Conservation (phyloP, 2,797 vertebrate species). For the Lindbergichthys nudifrons region DNA sequence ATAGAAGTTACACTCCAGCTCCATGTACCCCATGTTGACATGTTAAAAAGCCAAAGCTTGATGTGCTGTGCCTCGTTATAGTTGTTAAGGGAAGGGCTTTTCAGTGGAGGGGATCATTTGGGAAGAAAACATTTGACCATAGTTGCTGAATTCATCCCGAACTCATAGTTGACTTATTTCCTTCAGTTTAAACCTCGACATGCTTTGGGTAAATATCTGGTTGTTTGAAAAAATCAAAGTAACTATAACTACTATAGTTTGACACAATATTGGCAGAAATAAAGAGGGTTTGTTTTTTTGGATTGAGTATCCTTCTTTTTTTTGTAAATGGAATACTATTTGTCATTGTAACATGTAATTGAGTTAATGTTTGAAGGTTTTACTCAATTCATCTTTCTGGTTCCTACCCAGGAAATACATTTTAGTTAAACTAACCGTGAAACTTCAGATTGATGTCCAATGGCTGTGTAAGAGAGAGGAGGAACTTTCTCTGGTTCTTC, state of each 20-base stretch:
- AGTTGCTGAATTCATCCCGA: neutral
- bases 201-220: too few species aligned
- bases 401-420: neutral
- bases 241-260: neutral
- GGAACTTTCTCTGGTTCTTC: conserved; percentile 25
- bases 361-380: neutral
- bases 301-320: too few species aligned
- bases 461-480: conserved; percentile 1
- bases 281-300: neutral
- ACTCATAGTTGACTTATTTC: neutral
- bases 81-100: neutral
- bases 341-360: neutral
- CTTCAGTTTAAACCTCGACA: neutral
- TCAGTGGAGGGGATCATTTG: neutral
- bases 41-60: neutral
- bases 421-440: conserved; percentile 5
- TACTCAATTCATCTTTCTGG: neutral
- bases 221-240: too few species aligned
- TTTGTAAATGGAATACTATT: neutral
- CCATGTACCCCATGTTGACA: neutral
- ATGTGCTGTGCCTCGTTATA: neutral
- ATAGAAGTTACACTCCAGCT: neutral
- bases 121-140: neutral
- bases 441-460: conserved; percentile 5
- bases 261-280: neutral